Percentiles rank a stretch among this genome's conserved stretches.
phyloP scores from a whole-genome alignment of 2,797 vertebrate genomes.

The Danio albolineatus region DNA sequence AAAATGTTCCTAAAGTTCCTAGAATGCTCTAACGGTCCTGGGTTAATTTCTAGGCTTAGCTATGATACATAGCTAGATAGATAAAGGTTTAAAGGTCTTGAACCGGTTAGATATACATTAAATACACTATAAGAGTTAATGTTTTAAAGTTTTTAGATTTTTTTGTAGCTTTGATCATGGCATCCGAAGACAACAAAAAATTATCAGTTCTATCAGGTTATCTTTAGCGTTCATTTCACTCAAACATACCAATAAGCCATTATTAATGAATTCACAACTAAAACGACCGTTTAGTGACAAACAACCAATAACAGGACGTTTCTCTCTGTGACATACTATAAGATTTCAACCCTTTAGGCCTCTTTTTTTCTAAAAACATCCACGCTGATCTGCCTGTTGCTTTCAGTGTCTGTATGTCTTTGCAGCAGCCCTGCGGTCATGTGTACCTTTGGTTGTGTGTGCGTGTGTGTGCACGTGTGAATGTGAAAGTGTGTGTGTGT shows the following conservation, averaged over 20 bases:
- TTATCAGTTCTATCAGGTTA: background rate
- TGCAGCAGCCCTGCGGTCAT: slow-evolving; percentile 2
- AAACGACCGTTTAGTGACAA: background rate
- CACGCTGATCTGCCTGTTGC: background rate
- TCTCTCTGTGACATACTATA: too few species aligned
- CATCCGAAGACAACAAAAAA: background rate
- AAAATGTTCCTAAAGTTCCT: too few species aligned
- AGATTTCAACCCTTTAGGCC: background rate
- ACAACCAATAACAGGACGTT: background rate
- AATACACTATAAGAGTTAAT: too few species aligned
- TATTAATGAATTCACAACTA: background rate
- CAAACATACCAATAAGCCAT: background rate
- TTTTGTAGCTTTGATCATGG: too few species aligned
- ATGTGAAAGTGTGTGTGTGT: slow-evolving; percentile 68
- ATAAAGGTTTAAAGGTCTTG: too few species aligned
- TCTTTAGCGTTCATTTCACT: background rate
- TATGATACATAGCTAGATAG: too few species aligned
- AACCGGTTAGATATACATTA: too few species aligned
- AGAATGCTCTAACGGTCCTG: too few species aligned
- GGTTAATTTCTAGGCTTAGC: too few species aligned
- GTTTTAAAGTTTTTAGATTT: too few species aligned
- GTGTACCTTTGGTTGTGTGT: slow-evolving; percentile 60
- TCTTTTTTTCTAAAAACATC: background rate
- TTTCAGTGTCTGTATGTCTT: slow-evolving; percentile 17
- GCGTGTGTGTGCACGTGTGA: slow-evolving; percentile 69